A percentile compares a stretch with the other conserved stretches of the same genome.
These are phyloP conservation scores for Callospermophilus lateralis DNA, from an alignment of 2,113 vertebrate genomes.

Conservation along the genomic window DNA sequence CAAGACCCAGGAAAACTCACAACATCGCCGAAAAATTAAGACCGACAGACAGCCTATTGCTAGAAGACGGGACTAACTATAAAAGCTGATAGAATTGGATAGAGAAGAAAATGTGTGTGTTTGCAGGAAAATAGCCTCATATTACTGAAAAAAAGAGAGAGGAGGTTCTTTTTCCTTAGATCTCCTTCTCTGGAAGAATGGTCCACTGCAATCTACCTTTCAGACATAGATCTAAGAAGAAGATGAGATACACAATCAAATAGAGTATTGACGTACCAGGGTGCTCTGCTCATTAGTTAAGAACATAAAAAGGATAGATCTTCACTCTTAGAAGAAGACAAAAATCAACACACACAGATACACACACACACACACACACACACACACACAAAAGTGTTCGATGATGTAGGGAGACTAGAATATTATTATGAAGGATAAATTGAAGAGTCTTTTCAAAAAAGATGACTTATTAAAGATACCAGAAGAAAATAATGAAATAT, in stretches of 20 bases:
- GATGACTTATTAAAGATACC: background rate
- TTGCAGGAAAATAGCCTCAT: background rate
- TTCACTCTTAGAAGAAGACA: background rate
- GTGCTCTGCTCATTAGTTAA: background rate
- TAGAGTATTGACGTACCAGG: background rate
- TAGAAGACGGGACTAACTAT: slow-evolving; percentile 48
- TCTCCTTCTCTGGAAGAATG: background rate
- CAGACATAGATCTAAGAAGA: background rate
- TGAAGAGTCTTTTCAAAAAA: background rate
- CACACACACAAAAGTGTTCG: too few relatives aligned
- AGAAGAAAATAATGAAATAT: slow-evolving; percentile 20
- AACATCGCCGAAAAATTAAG: slow-evolving; percentile 27
- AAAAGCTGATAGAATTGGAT: background rate
- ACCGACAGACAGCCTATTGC: slow-evolving; percentile 23
- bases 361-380: too few relatives aligned
- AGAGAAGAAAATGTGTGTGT: background rate
- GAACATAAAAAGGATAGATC: background rate
- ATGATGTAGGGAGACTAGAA: background rate
- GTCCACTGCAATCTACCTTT: background rate
- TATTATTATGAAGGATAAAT: background rate
- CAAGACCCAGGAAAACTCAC: slow-evolving; percentile 39
- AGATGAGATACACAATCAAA: slow-evolving; percentile 25
- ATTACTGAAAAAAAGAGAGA: background rate
- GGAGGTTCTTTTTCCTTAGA: background rate
- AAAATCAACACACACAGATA: background rate